Conservation (phyloP, 2,888 invertebrate species). For the Chymomyza procnemis region DNA sequence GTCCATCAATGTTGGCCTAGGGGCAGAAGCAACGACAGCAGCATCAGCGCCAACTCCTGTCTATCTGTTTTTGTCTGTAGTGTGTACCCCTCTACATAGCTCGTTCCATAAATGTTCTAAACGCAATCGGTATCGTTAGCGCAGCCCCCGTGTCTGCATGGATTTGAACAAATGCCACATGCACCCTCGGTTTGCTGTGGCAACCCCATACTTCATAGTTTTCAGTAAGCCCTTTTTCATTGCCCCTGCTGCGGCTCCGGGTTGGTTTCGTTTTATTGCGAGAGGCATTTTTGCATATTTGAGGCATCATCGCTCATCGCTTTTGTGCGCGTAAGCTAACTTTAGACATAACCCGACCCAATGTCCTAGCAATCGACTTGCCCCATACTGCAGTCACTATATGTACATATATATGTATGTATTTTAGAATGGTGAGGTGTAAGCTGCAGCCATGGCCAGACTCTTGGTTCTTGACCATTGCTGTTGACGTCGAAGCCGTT, state of each 20-base stretch:
- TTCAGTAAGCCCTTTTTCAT: constrained; percentile 52
- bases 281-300: constrained; percentile 73
- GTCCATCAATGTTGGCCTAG: constrained; percentile 67
- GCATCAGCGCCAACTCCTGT: constrained; percentile 8
- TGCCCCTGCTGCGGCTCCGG: constrained; percentile 30
- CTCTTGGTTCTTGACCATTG: constrained; percentile 9
- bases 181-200: constrained; percentile 1
- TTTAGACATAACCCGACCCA: constrained; percentile 12
- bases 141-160: constrained; percentile 2
- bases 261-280: constrained; percentile 63
- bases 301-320: constrained; percentile 74
- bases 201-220: background rate
- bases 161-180: constrained; percentile 3
- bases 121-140: constrained; percentile 66
- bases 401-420: background rate
- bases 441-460: background rate
- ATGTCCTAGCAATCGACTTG: background rate
- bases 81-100: constrained; percentile 53
- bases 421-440: background rate
- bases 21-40: constrained; percentile 19
- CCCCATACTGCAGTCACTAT: background rate
- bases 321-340: constrained; percentile 64
- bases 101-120: constrained; percentile 8
- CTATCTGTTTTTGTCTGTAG: constrained; percentile 54
- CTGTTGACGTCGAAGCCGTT: constrained; percentile 46